A percentile compares a stretch with the other conserved stretches of the same genome.
Conservation (phyloP, 2,888 invertebrate species). For the Diarsia brunnea region DNA sequence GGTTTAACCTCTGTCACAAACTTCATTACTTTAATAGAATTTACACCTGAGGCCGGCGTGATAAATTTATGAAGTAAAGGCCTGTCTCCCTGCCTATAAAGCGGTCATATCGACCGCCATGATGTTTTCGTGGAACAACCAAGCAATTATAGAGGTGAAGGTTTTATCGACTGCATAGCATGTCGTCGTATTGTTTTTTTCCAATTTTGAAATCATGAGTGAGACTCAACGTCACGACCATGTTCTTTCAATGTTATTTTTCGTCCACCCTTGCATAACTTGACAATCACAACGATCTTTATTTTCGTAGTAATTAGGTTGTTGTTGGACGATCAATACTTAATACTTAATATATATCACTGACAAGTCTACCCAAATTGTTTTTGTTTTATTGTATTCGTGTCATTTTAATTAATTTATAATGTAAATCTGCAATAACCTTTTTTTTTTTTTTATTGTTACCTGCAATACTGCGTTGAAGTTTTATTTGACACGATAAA, state of each 20-base stretch:
- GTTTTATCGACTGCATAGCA: slow-evolving; percentile 9
- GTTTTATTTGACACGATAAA: no score
- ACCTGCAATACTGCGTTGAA: no score
- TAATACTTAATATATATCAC: no score
- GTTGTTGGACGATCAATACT: no score
- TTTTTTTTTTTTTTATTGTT: no score
- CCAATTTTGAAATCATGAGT: neutral
- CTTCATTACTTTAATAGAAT: slow-evolving; percentile 62
- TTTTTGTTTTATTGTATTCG: no score
- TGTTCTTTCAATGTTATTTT: neutral
- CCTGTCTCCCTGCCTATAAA: neutral
- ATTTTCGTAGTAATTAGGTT: no score
- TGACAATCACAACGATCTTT: no score
- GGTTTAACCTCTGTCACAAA: slow-evolving; percentile 43
- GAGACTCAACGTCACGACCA: slow-evolving; percentile 12
- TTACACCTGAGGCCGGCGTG: slow-evolving; percentile 43
- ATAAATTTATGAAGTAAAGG: slow-evolving; percentile 41
- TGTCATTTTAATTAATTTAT: no score
- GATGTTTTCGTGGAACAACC: slow-evolving; percentile 30
- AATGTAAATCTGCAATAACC: no score
- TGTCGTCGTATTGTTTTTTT: neutral
- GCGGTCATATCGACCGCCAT: neutral
- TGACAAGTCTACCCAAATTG: no score
- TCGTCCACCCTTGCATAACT: no score
- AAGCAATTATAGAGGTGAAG: slow-evolving; percentile 7